Evolutionary conservation across 2,113 vertebrate genomes (phyloP).

Genomic region (Corythornis vintsioides): DNA sequence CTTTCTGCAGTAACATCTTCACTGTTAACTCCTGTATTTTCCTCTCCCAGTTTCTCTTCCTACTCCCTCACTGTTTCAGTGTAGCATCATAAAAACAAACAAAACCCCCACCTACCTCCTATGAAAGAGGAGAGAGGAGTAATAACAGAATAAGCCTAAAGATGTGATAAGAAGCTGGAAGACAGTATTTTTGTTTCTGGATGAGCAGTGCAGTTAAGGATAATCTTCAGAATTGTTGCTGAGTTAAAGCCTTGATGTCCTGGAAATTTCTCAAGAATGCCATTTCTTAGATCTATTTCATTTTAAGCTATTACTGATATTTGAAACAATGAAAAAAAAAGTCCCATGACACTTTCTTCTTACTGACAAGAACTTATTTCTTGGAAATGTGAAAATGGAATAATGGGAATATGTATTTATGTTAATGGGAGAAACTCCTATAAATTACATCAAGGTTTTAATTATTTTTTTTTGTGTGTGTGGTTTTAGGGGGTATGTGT

Average conservation of each 20-base stretch:
- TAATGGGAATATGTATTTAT: background rate
- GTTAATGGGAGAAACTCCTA: background rate
- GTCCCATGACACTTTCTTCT: background rate
- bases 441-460: background rate
- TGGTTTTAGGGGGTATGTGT: too few species aligned
- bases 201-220: background rate
- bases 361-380: background rate
- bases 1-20: background rate
- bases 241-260: background rate
- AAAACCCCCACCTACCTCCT: background rate
- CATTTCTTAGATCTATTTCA: background rate
- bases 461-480: too few species aligned
- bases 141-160: background rate
- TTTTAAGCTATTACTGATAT: background rate
- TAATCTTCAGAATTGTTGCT: background rate
- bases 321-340: background rate
- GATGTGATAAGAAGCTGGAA: background rate
- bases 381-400: background rate
- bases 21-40: background rate
- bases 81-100: background rate
- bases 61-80: background rate
- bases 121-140: background rate
- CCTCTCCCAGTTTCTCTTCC: background rate
- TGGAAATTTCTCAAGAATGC: background rate
- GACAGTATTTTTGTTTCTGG: background rate